A percentile compares a stretch with the other conserved stretches of the same genome.
These are phyloP conservation scores for Dendrolimus houi DNA, from an alignment of 2,888 invertebrate species.

Conservation along the genomic window DNA sequence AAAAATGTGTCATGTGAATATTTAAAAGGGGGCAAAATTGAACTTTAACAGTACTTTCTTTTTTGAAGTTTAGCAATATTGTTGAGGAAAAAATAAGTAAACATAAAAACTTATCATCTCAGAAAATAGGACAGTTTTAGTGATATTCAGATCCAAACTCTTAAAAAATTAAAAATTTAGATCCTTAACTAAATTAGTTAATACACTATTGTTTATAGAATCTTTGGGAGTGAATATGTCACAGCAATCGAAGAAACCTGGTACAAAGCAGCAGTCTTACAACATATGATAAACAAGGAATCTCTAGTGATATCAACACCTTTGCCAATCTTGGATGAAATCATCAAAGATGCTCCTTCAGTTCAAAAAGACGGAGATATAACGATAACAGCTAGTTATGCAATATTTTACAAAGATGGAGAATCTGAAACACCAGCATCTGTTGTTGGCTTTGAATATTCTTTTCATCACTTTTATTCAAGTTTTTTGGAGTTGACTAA, in stretches of 20 bases:
- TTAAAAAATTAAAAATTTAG: too few relatives aligned
- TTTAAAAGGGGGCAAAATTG: too few relatives aligned
- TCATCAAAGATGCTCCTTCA: constrained; percentile 45
- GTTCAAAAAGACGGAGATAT: constrained; percentile 67
- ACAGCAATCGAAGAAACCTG: constrained; percentile 92
- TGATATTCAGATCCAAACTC: too few relatives aligned
- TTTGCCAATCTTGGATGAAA: constrained; percentile 66
- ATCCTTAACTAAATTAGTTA: too few relatives aligned
- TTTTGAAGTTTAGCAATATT: too few relatives aligned
- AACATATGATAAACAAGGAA: constrained; percentile 85
- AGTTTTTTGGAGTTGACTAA: constrained; percentile 81
- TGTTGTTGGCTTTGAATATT: constrained; percentile 91
- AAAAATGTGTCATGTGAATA: too few relatives aligned
- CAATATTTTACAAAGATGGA: constrained; percentile 87
- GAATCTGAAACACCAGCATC: constrained; percentile 88
- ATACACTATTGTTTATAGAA: constrained; percentile 46
- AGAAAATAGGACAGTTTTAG: too few relatives aligned
- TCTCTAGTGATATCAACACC: constrained; percentile 88
- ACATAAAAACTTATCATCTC: too few relatives aligned
- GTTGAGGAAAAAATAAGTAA: too few relatives aligned
- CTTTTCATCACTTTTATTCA: constrained; percentile 81
- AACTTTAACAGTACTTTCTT: too few relatives aligned
- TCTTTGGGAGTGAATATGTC: constrained; percentile 85
- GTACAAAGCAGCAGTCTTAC: constrained; percentile 93
- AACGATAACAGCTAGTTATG: constrained; percentile 87